These are phyloP conservation scores for Daboia siamensis DNA, from an alignment of 2,113 vertebrate species.

Conservation along the genomic window DNA sequence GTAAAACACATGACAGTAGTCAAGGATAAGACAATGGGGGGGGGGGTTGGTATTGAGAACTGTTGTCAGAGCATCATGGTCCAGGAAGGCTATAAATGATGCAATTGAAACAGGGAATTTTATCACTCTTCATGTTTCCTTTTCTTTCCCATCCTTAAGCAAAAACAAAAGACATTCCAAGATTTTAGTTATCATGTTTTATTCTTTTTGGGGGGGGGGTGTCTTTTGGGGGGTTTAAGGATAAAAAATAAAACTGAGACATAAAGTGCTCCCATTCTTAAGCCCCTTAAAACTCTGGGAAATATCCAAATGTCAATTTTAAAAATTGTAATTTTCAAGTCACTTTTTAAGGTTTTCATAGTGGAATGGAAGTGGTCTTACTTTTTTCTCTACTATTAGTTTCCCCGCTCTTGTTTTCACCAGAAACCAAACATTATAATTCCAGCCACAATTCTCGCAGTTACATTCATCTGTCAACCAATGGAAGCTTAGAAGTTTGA, in stretches of 20 bases:
- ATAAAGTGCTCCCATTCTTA: background rate
- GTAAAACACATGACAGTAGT: background rate
- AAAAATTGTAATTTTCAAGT: background rate
- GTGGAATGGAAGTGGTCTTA: background rate
- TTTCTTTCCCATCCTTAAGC: background rate
- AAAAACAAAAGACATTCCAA: background rate
- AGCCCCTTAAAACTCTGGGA: background rate
- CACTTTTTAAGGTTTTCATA: background rate
- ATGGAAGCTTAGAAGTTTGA: background rate
- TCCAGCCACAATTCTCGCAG: background rate
- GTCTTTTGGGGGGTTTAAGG: background rate
- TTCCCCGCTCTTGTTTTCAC: background rate
- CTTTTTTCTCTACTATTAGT: background rate
- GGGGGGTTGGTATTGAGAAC: background rate
- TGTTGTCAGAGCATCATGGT: background rate
- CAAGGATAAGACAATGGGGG: background rate
- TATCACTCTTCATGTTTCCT: background rate
- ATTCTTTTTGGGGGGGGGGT: background rate
- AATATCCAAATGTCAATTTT: background rate
- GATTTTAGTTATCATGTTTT: background rate
- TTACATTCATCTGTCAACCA: background rate
- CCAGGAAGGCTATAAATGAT: background rate
- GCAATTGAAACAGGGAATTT: background rate
- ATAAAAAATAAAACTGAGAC: background rate
- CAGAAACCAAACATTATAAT: background rate